Percentiles rank a stretch among this genome's conserved stretches.
phyloP scores from a whole-genome alignment of 2,113 vertebrate genomes.

The Tursiops truncatus region DNA sequence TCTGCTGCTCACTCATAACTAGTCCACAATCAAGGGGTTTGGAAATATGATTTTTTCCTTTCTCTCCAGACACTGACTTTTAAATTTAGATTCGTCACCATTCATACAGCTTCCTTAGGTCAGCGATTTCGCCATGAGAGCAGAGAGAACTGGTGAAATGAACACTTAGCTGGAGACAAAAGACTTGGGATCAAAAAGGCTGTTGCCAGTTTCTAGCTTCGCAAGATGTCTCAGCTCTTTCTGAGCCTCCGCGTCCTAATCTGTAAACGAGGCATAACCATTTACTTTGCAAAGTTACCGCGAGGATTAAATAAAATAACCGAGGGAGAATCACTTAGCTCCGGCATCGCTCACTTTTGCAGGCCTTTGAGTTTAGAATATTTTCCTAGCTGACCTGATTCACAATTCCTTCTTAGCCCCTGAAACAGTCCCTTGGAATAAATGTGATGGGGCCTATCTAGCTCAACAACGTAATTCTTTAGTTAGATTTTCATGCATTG shows the following conservation, averaged over 20 bases:
- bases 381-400: background rate
- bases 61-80: background rate
- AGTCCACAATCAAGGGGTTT: background rate
- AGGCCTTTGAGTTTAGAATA: background rate
- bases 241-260: background rate
- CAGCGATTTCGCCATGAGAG: accelerated
- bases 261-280: background rate
- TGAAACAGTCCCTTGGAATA: background rate
- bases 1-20: background rate
- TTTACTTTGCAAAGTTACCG: background rate
- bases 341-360: background rate
- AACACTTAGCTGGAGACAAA: background rate
- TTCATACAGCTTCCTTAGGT: background rate
- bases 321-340: background rate
- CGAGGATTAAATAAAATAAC: background rate
- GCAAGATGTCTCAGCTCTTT: background rate
- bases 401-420: background rate
- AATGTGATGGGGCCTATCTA: background rate
- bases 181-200: background rate
- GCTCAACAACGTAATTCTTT: background rate
- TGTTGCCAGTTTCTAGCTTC: background rate
- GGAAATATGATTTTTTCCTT: background rate
- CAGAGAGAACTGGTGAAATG: background rate
- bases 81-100: too few relatives aligned
- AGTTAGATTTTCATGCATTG: background rate